Evolutionary conservation across 2,888 invertebrate species (phyloP).

Genomic region (Argyresthia albistria): DNA sequence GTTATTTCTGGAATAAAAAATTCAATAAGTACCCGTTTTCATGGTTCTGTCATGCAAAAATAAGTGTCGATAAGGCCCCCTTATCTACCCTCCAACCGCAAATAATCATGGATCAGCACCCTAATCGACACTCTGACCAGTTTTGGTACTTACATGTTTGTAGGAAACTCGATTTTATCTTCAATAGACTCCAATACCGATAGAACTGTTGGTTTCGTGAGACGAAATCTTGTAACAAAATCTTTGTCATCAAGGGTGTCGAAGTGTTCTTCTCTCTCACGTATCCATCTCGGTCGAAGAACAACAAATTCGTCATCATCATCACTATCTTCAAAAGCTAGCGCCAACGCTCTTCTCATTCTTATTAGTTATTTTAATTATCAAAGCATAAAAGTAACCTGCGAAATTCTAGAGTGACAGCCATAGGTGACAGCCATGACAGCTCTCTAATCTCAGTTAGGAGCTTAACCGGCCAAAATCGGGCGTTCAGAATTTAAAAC

Average conservation of each 20-base stretch:
- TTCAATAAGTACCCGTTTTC: too few species aligned
- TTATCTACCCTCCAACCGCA: too few species aligned
- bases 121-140: too few species aligned
- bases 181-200: not conserved
- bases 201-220: not conserved
- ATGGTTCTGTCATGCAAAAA: too few species aligned
- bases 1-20: constrained; percentile 6
- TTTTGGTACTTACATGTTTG: not conserved
- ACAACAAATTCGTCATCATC: too few species aligned
- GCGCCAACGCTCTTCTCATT: not conserved
- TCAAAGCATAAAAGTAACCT: too few species aligned
- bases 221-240: not conserved
- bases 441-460: too few species aligned
- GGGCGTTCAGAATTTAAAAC: not conserved
- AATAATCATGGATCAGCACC: too few species aligned
- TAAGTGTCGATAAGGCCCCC: too few species aligned
- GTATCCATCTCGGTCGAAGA: not conserved
- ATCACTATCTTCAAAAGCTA: not conserved
- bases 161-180: not conserved
- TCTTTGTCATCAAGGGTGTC: not conserved
- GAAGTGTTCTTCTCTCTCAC: not conserved
- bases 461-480: not conserved
- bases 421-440: too few species aligned
- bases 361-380: too few species aligned
- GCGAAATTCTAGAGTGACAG: too few species aligned